Evolutionary conservation across 2,888 invertebrate genomes (phyloP).

Genomic region (Halictus ligatus): DNA sequence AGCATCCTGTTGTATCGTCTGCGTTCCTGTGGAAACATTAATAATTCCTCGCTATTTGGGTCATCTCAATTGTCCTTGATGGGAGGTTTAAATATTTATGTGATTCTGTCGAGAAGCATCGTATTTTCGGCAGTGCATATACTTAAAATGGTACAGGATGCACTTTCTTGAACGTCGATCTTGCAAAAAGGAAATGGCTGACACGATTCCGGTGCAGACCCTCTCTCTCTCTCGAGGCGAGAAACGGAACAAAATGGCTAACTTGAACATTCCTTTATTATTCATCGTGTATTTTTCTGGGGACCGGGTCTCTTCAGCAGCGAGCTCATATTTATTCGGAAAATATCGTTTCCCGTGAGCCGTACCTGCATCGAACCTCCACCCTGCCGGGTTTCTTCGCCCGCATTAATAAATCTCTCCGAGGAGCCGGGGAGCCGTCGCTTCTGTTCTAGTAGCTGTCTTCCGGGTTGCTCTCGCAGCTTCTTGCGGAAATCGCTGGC

Average conservation of each 20-base stretch:
- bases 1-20: too few species aligned
- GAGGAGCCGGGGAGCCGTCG: neutral
- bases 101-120: too few species aligned
- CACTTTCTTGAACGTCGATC: neutral
- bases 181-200: neutral
- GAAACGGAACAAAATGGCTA: neutral
- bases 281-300: constrained; percentile 14
- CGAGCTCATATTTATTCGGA: constrained; percentile 30
- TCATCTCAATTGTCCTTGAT: too few species aligned
- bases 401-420: constrained; percentile 48
- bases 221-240: neutral
- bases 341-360: neutral
- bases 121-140: neutral
- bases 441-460: neutral
- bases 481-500: neutral
- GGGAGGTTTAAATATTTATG: neutral
- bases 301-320: neutral
- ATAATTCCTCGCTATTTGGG: too few species aligned
- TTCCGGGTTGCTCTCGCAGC: constrained; percentile 6
- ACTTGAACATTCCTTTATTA: constrained; percentile 33
- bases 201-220: neutral
- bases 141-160: neutral
- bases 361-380: neutral
- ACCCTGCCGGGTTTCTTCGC: neutral
- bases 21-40: too few species aligned